These are phyloP conservation scores for Neodon shergylaensis DNA, from an alignment of 2,113 vertebrate genomes.

Conservation along the genomic window DNA sequence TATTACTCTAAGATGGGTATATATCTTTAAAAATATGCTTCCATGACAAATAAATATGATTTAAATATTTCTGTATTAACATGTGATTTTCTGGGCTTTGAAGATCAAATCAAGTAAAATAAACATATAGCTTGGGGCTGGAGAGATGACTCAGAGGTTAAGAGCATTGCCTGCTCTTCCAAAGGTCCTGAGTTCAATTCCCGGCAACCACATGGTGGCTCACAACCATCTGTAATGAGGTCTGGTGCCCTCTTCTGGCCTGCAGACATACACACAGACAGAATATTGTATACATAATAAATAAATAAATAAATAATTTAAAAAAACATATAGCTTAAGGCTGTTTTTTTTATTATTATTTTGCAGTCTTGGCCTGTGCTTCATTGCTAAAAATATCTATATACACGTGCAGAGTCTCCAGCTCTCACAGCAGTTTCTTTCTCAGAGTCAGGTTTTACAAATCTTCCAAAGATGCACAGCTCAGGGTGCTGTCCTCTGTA, in stretches of 20 bases:
- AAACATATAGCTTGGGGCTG: background rate
- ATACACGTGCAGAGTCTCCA: background rate
- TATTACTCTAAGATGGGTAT: background rate
- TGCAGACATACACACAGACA: too few relatives aligned
- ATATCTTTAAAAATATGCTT: background rate
- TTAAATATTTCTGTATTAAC: constrained; percentile 26
- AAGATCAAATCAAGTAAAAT: constrained; percentile 1
- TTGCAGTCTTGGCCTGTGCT: background rate
- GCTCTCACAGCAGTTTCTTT: background rate
- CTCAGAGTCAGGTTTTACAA: background rate
- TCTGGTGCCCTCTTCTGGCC: too few relatives aligned
- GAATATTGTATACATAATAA: too few relatives aligned
- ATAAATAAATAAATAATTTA: too few relatives aligned
- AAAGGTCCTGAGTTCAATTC: too few relatives aligned
- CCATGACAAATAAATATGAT: constrained; percentile 18
- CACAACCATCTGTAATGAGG: too few relatives aligned
- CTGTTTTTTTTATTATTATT: background rate
- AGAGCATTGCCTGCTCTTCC: too few relatives aligned
- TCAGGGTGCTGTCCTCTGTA: too few relatives aligned
- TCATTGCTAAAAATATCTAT: background rate
- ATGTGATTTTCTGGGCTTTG: background rate
- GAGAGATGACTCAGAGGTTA: too few relatives aligned
- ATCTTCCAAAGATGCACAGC: background rate
- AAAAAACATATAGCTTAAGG: background rate
- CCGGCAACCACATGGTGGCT: too few relatives aligned